These are phyloP conservation scores for Montipora sp. DNA, from an alignment of 64 coral and sea anemone genomes.

Conservation along the genomic window DNA sequence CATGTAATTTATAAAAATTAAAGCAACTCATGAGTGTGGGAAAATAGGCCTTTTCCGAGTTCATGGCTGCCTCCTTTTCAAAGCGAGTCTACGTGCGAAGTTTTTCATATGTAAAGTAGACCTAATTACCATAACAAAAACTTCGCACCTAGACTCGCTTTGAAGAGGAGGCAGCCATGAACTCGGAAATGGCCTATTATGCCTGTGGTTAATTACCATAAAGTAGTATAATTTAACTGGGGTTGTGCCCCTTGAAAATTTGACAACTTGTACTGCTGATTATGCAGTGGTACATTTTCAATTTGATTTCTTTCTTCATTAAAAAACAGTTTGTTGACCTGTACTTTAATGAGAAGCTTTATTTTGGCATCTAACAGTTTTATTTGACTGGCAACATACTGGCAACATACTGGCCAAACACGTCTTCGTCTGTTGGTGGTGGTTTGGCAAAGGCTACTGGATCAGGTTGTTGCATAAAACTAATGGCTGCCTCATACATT, in stretches of 20 bases:
- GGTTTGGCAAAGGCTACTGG: constrained; percentile 13
- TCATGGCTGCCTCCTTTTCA: too few species aligned
- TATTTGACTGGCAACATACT: constrained; percentile 40
- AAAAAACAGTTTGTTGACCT: constrained; percentile 43
- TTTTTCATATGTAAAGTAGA: too few species aligned
- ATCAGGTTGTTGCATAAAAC: constrained; percentile 24
- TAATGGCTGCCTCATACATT: constrained; percentile 42
- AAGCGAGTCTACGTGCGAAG: too few species aligned
- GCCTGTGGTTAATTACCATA: neutral
- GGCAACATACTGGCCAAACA: constrained; percentile 57
- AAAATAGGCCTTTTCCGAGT: too few species aligned
- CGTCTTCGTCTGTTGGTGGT: constrained; percentile 35
- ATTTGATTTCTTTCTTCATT: constrained; percentile 22
- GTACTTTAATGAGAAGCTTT: constrained; percentile 24
- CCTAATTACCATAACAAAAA: too few species aligned
- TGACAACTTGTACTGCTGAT: constrained; percentile 11
- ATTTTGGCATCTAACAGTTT: constrained; percentile 30
- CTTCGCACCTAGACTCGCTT: too few species aligned
- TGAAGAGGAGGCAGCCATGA: too few species aligned
- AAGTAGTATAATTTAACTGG: neutral
- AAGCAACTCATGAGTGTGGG: too few species aligned
- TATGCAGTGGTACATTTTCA: neutral
- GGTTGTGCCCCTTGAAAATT: constrained; percentile 6
- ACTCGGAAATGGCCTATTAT: neutral
- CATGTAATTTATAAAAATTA: too few species aligned